These are phyloP conservation scores for Neoarius graeffei DNA, from an alignment of 2,113 vertebrate species.

Conservation along the genomic window DNA sequence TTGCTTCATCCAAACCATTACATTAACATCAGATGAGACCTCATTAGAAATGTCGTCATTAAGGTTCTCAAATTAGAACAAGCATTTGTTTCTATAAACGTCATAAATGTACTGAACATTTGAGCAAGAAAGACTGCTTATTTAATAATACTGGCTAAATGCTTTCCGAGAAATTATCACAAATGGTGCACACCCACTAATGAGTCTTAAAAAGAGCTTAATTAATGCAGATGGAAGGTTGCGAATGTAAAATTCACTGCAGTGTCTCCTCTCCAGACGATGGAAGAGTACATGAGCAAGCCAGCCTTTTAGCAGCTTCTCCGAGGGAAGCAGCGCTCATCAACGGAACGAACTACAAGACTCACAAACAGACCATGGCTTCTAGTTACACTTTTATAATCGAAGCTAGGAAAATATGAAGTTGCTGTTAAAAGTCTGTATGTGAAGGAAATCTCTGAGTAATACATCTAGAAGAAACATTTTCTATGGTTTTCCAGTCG, in stretches of 20 bases:
- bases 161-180: background rate
- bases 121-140: background rate
- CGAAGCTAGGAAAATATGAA: background rate
- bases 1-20: background rate
- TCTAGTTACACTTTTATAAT: background rate
- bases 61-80: background rate
- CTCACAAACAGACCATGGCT: background rate
- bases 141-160: no score
- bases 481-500: background rate
- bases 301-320: slow-evolving; percentile 70
- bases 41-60: background rate
- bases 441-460: slow-evolving; percentile 9
- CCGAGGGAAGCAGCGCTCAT: background rate
- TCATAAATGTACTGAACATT: background rate
- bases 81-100: background rate
- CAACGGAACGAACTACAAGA: slow-evolving; percentile 15
- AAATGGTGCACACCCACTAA: background rate
- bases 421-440: background rate
- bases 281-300: slow-evolving; percentile 82
- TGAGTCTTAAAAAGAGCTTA: background rate
- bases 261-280: slow-evolving; percentile 63
- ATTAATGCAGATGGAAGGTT: background rate
- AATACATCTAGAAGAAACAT: background rate
- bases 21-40: background rate
- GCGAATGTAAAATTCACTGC: background rate